Percentiles rank a stretch among this genome's conserved stretches.
phyloP scores from a whole-genome alignment of 2,113 vertebrate genomes.

The Psilopsiagon aurifrons region DNA sequence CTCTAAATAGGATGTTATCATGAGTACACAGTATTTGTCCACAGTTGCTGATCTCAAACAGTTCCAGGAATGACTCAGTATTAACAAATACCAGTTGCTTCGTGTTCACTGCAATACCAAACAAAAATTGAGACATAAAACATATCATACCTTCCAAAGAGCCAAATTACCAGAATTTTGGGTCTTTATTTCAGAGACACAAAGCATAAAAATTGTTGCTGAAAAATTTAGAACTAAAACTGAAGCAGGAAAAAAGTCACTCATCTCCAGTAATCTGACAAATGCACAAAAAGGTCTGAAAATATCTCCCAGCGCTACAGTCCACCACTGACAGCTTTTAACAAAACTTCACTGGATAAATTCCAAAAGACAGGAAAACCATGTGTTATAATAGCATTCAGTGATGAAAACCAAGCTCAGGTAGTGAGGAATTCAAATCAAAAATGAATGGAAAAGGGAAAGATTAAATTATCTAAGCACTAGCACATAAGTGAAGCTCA shows the following conservation, averaged over 20 bases:
- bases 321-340: not conserved
- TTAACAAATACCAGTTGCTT: not conserved
- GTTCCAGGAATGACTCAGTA: not conserved
- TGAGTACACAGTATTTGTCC: not conserved
- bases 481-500: not conserved
- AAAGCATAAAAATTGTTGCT: not conserved
- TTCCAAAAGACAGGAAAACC: not conserved
- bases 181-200: not conserved
- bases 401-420: not conserved
- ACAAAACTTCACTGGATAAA: not conserved
- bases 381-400: not conserved
- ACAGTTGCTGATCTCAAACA: not conserved
- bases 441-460: not conserved
- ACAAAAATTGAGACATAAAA: not conserved
- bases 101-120: not conserved
- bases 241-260: not conserved
- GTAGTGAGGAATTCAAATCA: not conserved
- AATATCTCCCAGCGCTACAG: not conserved
- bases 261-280: not conserved
- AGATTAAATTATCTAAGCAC: not conserved
- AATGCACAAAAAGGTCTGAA: not conserved
- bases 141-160: not conserved
- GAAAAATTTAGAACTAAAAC: not conserved
- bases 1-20: not conserved
- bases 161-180: not conserved